These are phyloP conservation scores for Drosophila helvetica DNA, from an alignment of 2,888 invertebrate genomes.

Conservation along the genomic window DNA sequence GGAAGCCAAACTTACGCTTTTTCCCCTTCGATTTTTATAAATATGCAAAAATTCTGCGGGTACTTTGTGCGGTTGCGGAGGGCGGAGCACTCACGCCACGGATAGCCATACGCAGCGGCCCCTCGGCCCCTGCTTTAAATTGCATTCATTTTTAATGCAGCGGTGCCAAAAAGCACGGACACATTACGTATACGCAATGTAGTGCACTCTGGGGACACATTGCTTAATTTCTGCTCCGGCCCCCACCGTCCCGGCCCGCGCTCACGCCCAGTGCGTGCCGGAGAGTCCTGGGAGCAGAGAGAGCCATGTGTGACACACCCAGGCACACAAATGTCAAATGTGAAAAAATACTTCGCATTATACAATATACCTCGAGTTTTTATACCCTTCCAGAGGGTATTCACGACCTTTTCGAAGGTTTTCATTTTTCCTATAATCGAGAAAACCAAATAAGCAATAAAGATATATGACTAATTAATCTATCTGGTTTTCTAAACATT, in stretches of 20 bases:
- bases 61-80: slow-evolving; percentile 53
- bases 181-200: slow-evolving; percentile 75
- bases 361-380: slow-evolving; percentile 23
- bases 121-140: slow-evolving; percentile 70
- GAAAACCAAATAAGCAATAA: too few species aligned
- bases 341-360: slow-evolving; percentile 29
- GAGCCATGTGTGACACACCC: slow-evolving; percentile 62
- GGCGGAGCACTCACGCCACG: slow-evolving; percentile 31
- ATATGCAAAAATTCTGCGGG: slow-evolving; percentile 69
- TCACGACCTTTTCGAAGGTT: slow-evolving; percentile 2
- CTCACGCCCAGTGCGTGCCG: slow-evolving; percentile 44
- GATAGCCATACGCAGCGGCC: slow-evolving; percentile 19
- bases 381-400: slow-evolving; percentile 23
- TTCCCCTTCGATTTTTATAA: slow-evolving; percentile 47
- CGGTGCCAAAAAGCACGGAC: slow-evolving; percentile 62
- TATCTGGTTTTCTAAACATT: not conserved
- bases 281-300: slow-evolving; percentile 15
- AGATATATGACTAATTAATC: not conserved
- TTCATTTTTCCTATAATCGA: not conserved
- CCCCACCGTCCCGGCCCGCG: not conserved
- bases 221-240: slow-evolving; percentile 68
- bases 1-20: slow-evolving; percentile 53
- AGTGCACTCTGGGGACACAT: slow-evolving; percentile 73
- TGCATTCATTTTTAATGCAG: slow-evolving; percentile 80
- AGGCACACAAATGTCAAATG: slow-evolving; percentile 68